These are phyloP conservation scores for Geococcyx californianus DNA, from an alignment of 2,113 vertebrate species.

Conservation along the genomic window DNA sequence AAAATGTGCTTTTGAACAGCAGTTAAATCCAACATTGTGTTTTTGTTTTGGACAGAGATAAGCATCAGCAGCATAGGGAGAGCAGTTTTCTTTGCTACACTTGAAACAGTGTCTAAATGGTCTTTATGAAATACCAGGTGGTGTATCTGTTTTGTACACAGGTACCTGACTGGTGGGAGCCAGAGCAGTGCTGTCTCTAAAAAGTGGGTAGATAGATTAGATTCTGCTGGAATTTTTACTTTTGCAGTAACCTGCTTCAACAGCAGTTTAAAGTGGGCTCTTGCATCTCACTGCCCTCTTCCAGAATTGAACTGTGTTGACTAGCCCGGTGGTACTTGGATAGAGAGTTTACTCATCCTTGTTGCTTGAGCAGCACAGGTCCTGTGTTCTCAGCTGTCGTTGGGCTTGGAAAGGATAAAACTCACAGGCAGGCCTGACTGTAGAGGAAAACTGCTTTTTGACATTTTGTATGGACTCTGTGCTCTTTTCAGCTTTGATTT, in stretches of 20 bases:
- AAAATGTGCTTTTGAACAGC: neutral
- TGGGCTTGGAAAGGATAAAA: neutral
- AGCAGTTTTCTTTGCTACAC: neutral
- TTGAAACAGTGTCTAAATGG: neutral
- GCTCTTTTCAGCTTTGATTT: neutral
- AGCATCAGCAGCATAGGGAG: neutral
- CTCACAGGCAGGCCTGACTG: neutral
- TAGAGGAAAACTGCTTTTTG: neutral
- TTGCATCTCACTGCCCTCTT: neutral
- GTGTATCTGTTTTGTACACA: neutral
- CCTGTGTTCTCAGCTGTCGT: neutral
- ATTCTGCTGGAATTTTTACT: neutral
- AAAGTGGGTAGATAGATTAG: neutral
- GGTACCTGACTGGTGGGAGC: neutral
- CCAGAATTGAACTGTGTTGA: neutral
- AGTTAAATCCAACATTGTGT: neutral
- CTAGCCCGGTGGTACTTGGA: neutral
- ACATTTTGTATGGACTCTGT: neutral
- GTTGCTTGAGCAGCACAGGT: neutral
- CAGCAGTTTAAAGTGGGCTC: neutral
- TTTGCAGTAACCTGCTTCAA: neutral
- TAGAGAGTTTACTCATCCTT: neutral
- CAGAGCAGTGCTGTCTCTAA: neutral
- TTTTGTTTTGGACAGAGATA: constrained; percentile 42
- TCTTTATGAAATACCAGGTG: neutral